Evolutionary conservation across 2,797 vertebrate genomes (phyloP).

Genomic region (Pelodytes ibericus): DNA sequence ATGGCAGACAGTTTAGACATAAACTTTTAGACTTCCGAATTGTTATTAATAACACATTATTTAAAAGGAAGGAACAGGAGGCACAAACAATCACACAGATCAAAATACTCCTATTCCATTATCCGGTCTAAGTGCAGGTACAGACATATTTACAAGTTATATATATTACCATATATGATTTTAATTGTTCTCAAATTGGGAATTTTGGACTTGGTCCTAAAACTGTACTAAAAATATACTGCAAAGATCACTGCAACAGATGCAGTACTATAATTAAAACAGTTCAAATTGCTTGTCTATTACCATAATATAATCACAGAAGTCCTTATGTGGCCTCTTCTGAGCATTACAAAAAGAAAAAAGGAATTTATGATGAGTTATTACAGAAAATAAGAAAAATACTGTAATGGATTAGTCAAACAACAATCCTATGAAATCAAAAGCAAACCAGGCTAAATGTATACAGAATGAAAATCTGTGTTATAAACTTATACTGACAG

Average conservation of each 20-base stretch:
- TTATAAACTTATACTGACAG: constrained; percentile 51
- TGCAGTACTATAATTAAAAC: background rate
- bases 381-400: background rate
- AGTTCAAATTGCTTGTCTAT: background rate
- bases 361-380: background rate
- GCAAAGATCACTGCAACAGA: background rate
- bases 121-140: background rate
- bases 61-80: too few species aligned
- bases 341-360: background rate
- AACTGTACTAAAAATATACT: background rate
- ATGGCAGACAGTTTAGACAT: too few species aligned
- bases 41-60: too few species aligned
- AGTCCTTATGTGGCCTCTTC: background rate
- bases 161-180: background rate
- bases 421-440: constrained; percentile 1
- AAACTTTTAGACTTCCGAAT: too few species aligned
- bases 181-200: background rate
- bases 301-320: background rate
- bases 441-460: constrained; percentile 7
- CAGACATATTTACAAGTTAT: background rate
- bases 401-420: background rate
- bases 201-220: background rate
- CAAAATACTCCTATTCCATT: too few species aligned
- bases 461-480: constrained; percentile 21
- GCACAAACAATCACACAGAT: too few species aligned